phyloP scores from a whole-genome alignment of 2,888 invertebrate species.

The Cyaniris semiargus region DNA sequence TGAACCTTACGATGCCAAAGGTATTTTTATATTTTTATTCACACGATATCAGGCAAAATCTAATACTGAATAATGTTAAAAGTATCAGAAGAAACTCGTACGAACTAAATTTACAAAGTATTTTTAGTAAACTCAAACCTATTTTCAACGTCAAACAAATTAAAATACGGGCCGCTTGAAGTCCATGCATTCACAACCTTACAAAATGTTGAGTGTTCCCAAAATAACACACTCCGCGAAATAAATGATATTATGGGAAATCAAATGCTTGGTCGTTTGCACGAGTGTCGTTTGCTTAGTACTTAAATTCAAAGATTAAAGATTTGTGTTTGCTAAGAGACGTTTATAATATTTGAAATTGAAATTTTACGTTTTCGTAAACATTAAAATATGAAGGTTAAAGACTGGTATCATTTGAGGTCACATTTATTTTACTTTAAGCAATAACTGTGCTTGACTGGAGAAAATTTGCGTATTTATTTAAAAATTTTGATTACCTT shows the following conservation, averaged over 20 bases:
- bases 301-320: constrained; percentile 18
- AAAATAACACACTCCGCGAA: constrained; percentile 13
- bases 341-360: constrained; percentile 9
- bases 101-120: neutral
- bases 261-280: constrained; percentile 13
- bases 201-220: constrained; percentile 18
- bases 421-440: too few species aligned
- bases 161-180: neutral
- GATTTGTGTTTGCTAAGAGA: neutral
- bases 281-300: constrained; percentile 23
- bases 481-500: too few species aligned
- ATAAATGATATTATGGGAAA: constrained; percentile 18
- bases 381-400: neutral
- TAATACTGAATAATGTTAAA: too few species aligned
- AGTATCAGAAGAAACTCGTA: neutral
- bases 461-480: too few species aligned
- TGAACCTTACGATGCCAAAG: too few species aligned
- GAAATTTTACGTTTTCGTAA: neutral
- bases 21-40: too few species aligned
- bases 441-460: too few species aligned
- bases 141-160: constrained; percentile 6
- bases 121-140: neutral
- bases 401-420: neutral
- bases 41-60: too few species aligned
- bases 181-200: neutral